A percentile compares a stretch with the other conserved stretches of the same genome.
These are phyloP conservation scores for Sphecodes monilicornis DNA, from an alignment of 2,888 invertebrate species.

Conservation along the genomic window DNA sequence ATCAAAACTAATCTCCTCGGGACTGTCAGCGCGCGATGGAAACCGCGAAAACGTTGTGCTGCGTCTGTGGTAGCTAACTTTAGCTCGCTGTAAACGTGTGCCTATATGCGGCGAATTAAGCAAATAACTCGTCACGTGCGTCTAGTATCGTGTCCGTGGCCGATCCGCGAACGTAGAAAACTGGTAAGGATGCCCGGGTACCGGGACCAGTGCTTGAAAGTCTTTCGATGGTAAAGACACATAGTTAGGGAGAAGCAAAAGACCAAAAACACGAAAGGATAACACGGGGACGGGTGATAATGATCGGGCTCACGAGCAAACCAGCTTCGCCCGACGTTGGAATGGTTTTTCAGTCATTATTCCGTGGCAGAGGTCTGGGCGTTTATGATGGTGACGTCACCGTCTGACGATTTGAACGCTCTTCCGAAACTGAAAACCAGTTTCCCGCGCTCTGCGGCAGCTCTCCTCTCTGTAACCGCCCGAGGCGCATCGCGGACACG, in stretches of 20 bases:
- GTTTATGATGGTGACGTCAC: slow-evolving; percentile 78
- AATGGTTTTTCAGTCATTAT: slow-evolving; percentile 70
- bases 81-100: slow-evolving; percentile 62
- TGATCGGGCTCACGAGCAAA: neutral
- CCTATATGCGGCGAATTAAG: slow-evolving; percentile 64
- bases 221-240: neutral
- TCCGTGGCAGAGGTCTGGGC: slow-evolving; percentile 48
- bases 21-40: neutral
- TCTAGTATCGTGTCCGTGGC: slow-evolving; percentile 29
- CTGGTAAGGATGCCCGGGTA: neutral
- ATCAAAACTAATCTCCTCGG: neutral
- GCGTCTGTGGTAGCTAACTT: slow-evolving; percentile 67
- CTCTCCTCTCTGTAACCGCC: slow-evolving; percentile 52
- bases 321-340: neutral
- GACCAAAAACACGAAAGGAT: neutral
- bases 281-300: slow-evolving; percentile 9
- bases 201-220: neutral
- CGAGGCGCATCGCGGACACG: slow-evolving; percentile 50
- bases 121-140: slow-evolving; percentile 60
- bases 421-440: slow-evolving; percentile 80
- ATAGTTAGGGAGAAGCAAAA: neutral
- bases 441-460: slow-evolving; percentile 72
- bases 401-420: slow-evolving; percentile 80
- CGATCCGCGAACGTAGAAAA: neutral
- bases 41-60: slow-evolving; percentile 38